phyloP scores from a whole-genome alignment of 2,797 vertebrate genomes.

The Austrolebias charrua region DNA sequence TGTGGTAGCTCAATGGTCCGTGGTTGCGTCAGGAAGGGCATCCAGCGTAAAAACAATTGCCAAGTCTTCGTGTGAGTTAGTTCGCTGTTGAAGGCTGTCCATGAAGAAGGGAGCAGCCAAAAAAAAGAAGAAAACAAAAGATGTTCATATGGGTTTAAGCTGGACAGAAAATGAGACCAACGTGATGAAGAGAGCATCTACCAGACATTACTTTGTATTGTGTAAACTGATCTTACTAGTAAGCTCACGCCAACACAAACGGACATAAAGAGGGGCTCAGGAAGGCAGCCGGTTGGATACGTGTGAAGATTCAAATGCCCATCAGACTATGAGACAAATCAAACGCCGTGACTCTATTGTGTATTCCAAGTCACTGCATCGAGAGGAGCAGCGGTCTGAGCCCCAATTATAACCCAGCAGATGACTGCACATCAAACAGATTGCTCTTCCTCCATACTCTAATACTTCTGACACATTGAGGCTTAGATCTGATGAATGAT shows the following conservation, averaged over 20 bases:
- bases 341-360: conserved; percentile 41
- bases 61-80: no score
- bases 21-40: no score
- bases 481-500: conserved; percentile 57
- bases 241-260: conserved; percentile 34
- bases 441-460: conserved; percentile 37
- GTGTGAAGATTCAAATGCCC: conserved; percentile 40
- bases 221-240: conserved; percentile 25
- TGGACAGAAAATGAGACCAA: conserved; percentile 4
- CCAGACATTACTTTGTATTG: conserved; percentile 21
- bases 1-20: no score
- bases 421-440: conserved; percentile 51
- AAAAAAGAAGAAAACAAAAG: no score
- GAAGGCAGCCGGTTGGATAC: conserved; percentile 52
- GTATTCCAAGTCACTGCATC: conserved; percentile 46
- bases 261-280: conserved; percentile 34
- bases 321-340: conserved; percentile 50
- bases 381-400: conserved; percentile 44
- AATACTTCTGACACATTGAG: conserved; percentile 57
- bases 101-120: no score
- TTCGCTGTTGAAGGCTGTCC: no score
- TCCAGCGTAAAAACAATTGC: no score
- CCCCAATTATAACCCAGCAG: conserved; percentile 68
- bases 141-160: neutral
- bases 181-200: conserved; percentile 22